phyloP scores from a whole-genome alignment of 2,888 invertebrate species.

The Pristionchus arcanus region DNA sequence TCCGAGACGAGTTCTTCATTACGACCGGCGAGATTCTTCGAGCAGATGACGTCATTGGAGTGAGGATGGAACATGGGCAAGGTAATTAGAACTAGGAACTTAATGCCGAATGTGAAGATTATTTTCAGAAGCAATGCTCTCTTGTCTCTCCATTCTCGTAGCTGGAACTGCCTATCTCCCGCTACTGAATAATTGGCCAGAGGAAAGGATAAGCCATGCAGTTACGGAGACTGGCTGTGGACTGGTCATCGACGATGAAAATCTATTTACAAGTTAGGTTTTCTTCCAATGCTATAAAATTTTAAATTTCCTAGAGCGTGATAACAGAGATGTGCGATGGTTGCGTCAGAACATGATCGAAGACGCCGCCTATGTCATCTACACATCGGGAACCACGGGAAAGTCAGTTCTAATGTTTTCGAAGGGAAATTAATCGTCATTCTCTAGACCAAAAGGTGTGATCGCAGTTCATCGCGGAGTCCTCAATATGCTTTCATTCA shows the following conservation, averaged over 20 bases:
- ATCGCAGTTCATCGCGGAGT: constrained; percentile 64
- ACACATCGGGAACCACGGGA: constrained; percentile 78
- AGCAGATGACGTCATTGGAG: constrained; percentile 66
- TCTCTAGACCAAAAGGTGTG: constrained; percentile 70
- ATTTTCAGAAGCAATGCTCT: constrained; percentile 53
- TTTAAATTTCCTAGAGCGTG: no score
- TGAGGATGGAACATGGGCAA: constrained; percentile 58
- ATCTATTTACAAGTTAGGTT: no score
- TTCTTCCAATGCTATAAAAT: no score
- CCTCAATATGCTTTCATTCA: constrained; percentile 64
- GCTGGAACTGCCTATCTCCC: constrained; percentile 91
- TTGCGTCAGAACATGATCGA: neutral
- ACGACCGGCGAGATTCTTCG: constrained; percentile 58
- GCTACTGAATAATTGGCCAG: constrained; percentile 87
- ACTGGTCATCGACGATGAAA: neutral
- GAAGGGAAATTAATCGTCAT: neutral
- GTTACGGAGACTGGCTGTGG: neutral
- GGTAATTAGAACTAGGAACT: neutral
- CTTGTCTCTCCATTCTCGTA: constrained; percentile 86
- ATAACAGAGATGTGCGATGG: neutral
- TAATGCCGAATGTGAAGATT: neutral
- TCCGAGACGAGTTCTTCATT: constrained; percentile 54
- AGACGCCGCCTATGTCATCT: constrained; percentile 72
- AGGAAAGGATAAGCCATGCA: constrained; percentile 83
- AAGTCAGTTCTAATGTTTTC: neutral